Base-by-base conservation (phyloP, 2,888 invertebrate genomes). In the Cylloceria caligata region DNA sequence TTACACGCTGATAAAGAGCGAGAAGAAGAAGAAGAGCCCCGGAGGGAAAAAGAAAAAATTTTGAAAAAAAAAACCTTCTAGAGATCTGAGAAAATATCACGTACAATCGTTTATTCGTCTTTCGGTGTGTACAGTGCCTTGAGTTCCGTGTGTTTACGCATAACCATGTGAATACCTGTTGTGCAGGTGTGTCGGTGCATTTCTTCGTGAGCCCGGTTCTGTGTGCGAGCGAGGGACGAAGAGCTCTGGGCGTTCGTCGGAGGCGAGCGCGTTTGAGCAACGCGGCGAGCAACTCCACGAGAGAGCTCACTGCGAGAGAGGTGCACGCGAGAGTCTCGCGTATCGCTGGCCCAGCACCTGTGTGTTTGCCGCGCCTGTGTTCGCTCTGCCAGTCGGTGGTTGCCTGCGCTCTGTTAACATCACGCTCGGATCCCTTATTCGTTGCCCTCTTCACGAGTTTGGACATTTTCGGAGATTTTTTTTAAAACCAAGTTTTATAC, bases 311-410 rank as follows among this genome's bases (percentile, higher is more conserved):
- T 76, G 75, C 80, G 76, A 47, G 34, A 60, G 78, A 75, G 79
- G 71, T 82, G 82, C 82, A 82, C 78, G 78, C 78, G 75, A 76
- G 75, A 71, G 68, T 13, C 60, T 67, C 67, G 68, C 36, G 67
- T 75, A 47, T 76, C 62, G 68, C 49, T 36, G 62, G 62, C 62
- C 64, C 55, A 62, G 76, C 83, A 83, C 83, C 83, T 83, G 83
- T 83, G 83, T 83, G 72, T 83, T 71, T 71, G 47, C 60, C 7
- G 60, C 71, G 34, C 30, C 39, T 39, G 67, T 62, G 57, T 52
- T 7, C 30, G 73, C 73, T 65, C 39, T 68, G 72, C 60, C 82
- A 75, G 83, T 83, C 80, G 79, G 62, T 68, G 79, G 72, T 80
- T 80, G 79, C 76, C 80, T 71, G 36, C 62, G 76, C 60, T 45